Percentiles rank a stretch among this genome's conserved stretches.
Evolutionary conservation across 35 echinoderm and acorn worm genomes (phyloP).

Genomic region (Strongylocentrotus purpuratus): DNA sequence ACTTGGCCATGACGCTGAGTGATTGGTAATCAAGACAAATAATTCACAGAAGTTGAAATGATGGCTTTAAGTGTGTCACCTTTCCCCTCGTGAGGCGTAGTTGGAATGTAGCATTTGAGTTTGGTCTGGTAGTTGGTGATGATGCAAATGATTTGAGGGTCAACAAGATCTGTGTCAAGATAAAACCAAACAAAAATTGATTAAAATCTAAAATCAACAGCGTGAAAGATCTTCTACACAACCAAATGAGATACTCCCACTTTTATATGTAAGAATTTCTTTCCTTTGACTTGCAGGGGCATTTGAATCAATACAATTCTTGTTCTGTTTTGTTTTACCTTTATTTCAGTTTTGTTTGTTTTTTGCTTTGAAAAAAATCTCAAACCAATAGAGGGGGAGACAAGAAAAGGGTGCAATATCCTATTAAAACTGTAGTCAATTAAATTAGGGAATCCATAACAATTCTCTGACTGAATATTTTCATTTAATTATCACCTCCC

Average conservation of each 20-base stretch:
- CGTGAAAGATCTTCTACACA: not conserved
- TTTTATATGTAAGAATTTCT: not conserved
- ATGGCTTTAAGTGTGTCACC: not conserved
- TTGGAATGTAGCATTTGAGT: not conserved
- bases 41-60: conserved; percentile 1
- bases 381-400: too few species aligned
- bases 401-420: too few species aligned
- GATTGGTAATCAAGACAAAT: not conserved
- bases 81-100: not conserved
- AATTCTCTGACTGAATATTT: too few species aligned
- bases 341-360: too few species aligned
- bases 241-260: not conserved
- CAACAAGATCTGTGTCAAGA: not conserved
- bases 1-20: conserved; percentile 66
- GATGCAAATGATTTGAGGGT: not conserved
- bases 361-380: too few species aligned
- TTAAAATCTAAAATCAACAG: not conserved
- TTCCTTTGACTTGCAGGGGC: too few species aligned
- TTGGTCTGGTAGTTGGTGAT: not conserved
- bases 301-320: too few species aligned
- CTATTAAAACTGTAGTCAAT: too few species aligned
- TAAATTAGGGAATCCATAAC: too few species aligned
- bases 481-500: too few species aligned
- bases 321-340: too few species aligned
- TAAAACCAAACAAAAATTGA: not conserved